A percentile compares a stretch with the other conserved stretches of the same genome.
Evolutionary conservation across 1,140 invertebrate species (phyloP).

Genomic region (Sycophila sp.): DNA sequence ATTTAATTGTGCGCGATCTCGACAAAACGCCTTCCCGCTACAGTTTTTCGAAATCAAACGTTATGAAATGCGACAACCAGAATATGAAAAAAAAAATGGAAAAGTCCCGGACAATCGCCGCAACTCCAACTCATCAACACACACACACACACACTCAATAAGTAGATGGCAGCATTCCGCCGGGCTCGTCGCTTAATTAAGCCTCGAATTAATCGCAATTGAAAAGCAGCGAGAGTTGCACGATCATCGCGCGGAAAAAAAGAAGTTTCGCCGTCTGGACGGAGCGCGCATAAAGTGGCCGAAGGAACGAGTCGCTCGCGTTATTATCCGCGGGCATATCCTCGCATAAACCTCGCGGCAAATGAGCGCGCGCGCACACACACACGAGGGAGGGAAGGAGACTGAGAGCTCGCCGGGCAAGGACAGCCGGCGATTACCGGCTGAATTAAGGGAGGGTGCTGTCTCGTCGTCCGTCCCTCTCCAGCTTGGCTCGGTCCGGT

Average conservation of each 20-base stretch:
- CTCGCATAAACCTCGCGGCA: conserved; percentile 43
- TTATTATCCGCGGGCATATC: conserved; percentile 54
- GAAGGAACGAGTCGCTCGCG: conserved; percentile 54
- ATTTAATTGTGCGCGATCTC: too few species aligned
- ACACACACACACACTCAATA: too few species aligned
- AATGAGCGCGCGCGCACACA: conserved; percentile 38
- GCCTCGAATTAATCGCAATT: conserved; percentile 31
- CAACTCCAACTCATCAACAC: too few species aligned
- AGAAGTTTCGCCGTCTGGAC: conserved; percentile 7
- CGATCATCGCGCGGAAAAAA: not conserved
- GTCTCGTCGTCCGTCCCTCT: too few species aligned
- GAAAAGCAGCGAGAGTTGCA: not conserved
- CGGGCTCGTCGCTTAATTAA: conserved; percentile 23
- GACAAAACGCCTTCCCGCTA: too few species aligned
- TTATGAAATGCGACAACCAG: too few species aligned
- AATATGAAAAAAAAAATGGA: too few species aligned
- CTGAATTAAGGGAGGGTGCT: conserved; percentile 34
- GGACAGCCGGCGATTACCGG: conserved; percentile 44
- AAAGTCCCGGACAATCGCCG: too few species aligned
- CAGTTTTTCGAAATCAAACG: too few species aligned
- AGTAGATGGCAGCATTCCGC: too few species aligned
- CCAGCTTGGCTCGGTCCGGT: conserved; percentile 16
- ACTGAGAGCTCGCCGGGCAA: conserved; percentile 4
- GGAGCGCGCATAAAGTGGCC: conserved; percentile 55
- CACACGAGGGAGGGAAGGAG: conserved; percentile 26